Base-by-base conservation (phyloP, 2,888 invertebrate genomes). In the Cecidostiba fungosa region DNA sequence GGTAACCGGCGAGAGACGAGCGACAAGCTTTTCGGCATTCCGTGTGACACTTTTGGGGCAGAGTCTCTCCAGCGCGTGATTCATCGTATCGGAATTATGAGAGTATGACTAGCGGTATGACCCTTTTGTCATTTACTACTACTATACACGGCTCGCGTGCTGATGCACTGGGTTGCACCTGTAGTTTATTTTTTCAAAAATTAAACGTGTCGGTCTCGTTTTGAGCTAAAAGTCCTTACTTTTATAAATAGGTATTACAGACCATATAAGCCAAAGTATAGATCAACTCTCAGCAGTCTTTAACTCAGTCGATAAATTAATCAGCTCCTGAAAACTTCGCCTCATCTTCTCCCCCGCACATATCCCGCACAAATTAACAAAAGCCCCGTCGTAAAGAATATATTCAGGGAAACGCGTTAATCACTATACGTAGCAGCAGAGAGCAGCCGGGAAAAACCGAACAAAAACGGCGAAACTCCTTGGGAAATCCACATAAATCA, bases 21-120 rank as follows among this genome's bases (percentile, higher is more conserved):
- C 39, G 59, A 82, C 82, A 43, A 74, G 74, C 43, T 74, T 82
- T 82, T 82, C 73, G 81, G 59, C 43, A n/a, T 81, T 73, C 43
- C 29, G 54, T 8, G 1, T 81, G 72, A 73, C 73, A 59, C 59
- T 72, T 81, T 73, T 73, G 59, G 72, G 59, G 12, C 81, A 50
- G 23, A 70, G 26, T 70, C 70, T 70, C 54, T 62, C n/a, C 36
- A 59, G 43, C 66, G 54, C 29, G 66, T 72, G 79, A 79, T 79
- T 79, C 79, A 79, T 79, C 54, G 79, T 54, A 79, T 79, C 32
- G 36, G 29, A 79, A 50, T 72, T 72, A 69, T 32, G 23, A 47
- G 43, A 19, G 29, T 39, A 47, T 78, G 78, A 78, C 43, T 69
- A 29, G 19, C 47, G 26, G 26, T 74, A 43, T 43, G 23, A 50